Base-by-base conservation (phyloP, 2,797 vertebrate genomes). In the Hozukius guyotensis region DNA sequence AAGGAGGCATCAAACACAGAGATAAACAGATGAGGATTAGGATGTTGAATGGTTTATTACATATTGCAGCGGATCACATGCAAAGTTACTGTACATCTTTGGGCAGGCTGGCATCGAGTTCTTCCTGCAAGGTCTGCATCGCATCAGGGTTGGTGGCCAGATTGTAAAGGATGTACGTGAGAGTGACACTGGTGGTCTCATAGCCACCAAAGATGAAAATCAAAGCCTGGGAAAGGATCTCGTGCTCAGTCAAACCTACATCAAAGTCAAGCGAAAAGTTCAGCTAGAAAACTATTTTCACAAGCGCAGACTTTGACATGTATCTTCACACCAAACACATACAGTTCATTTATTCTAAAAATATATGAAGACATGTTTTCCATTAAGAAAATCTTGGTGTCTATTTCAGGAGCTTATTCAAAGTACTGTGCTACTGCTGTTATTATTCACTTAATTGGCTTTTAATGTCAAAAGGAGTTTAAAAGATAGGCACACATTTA, bases 221-320 rank as follows among this genome's bases (percentile, higher is more conserved):
- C 0, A 95, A 52, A 14, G 95, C 90, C 83, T 97, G 96, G 34
- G 96, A 92, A 61, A 96, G 89, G 59, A 97, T 92, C 89, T 97
- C 96, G 0, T 87, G 78, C 64, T 97, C 96, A 25, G 94, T 97
- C 88, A 97, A 76, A 68, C 93, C 96, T 97, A 65, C 29, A 77
- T 87, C 1, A 65, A 76, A 59, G 78, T 9, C 22, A 12, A 16
- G 16, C 0, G 1, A 67, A 63, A 25, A 18, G 8, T 29, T 36
- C 12, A 57, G 42, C 38, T 6, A 24, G 25, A 61, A 70, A 78
- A 77, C 10, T 34, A 5, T 18, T 22, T 25, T 20, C 22, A 62
- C 25, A 29, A 32, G 29, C 6, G 4, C 13, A 62, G 53, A 72
- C 22, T 53, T 46, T 60, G 66, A 67, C n/a, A 32, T 68, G 32